phyloP scores from a whole-genome alignment of 92 coral and sea anemone genomes.

The Virgularia gustaviana region DNA sequence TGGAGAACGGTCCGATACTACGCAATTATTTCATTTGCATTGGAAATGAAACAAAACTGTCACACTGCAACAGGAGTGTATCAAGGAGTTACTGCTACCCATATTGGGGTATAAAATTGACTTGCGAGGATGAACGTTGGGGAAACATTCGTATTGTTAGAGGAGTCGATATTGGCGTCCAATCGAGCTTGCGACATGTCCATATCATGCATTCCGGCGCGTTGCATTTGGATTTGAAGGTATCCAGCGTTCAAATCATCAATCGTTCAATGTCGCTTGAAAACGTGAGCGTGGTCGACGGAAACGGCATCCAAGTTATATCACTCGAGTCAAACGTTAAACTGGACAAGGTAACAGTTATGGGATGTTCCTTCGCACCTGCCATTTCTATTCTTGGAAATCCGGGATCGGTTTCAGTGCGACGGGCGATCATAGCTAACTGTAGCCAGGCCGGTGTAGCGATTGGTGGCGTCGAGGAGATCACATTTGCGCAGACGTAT shows the following conservation, averaged over 20 bases:
- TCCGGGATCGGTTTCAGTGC: not conserved
- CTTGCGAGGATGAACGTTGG: constrained; percentile 1
- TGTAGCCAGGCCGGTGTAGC: too few relatives aligned
- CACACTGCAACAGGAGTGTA: not conserved
- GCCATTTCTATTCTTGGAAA: not conserved
- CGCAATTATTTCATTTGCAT: not conserved
- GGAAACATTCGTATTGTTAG: constrained; percentile 12
- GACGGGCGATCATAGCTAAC: too few relatives aligned
- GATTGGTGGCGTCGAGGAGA: too few relatives aligned
- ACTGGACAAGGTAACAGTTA: not conserved
- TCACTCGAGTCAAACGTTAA: not conserved
- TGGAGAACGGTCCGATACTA: not conserved
- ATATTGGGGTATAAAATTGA: not conserved
- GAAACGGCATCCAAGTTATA: not conserved
- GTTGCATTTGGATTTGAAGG: not conserved
- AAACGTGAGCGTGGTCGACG: not conserved
- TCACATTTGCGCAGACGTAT: too few relatives aligned
- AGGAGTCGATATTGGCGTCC: not conserved
- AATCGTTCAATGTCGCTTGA: not conserved
- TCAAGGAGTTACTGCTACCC: not conserved
- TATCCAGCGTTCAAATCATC: not conserved
- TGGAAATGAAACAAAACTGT: not conserved
- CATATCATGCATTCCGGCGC: not conserved
- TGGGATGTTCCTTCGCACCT: not conserved
- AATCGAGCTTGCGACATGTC: constrained; percentile 1